Conservation (phyloP, 2,113 vertebrate genomes). For the Sylvietta virens region DNA sequence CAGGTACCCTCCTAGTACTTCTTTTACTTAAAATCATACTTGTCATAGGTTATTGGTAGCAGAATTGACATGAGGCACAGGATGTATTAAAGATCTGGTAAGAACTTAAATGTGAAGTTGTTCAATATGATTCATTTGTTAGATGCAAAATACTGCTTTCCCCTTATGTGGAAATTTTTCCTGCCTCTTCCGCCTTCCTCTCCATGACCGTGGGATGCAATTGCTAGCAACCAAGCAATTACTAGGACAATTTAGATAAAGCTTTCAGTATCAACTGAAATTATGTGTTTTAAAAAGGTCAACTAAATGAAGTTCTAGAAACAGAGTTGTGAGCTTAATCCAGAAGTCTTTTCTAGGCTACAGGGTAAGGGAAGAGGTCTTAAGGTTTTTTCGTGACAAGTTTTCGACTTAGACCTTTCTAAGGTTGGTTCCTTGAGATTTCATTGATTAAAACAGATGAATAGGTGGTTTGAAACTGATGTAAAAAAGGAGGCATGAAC, state of each 20-base stretch:
- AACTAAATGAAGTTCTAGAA: not conserved
- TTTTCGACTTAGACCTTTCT: not conserved
- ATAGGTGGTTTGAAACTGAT: fast-evolving
- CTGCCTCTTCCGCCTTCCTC: not conserved
- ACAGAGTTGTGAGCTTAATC: not conserved
- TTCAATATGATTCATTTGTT: not conserved
- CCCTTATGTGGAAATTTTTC: not conserved
- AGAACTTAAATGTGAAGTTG: not conserved
- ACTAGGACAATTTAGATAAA: not conserved
- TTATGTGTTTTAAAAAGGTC: not conserved
- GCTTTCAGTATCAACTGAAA: not conserved
- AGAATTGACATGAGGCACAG: not conserved
- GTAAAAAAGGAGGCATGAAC: not conserved
- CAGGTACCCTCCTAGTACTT: not conserved
- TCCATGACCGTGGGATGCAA: not conserved
- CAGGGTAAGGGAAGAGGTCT: not conserved
- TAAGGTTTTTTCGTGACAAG: not conserved
- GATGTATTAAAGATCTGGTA: not conserved
- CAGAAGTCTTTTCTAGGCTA: not conserved
- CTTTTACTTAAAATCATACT: not conserved
- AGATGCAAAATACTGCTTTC: not conserved
- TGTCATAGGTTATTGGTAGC: not conserved
- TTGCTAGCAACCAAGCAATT: not conserved
- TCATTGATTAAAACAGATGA: not conserved
- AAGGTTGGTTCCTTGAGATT: not conserved